A percentile compares a stretch with the other conserved stretches of the same genome.
phyloP scores from a whole-genome alignment of 2,113 vertebrate species.

The Chaetodon trifascialis region DNA sequence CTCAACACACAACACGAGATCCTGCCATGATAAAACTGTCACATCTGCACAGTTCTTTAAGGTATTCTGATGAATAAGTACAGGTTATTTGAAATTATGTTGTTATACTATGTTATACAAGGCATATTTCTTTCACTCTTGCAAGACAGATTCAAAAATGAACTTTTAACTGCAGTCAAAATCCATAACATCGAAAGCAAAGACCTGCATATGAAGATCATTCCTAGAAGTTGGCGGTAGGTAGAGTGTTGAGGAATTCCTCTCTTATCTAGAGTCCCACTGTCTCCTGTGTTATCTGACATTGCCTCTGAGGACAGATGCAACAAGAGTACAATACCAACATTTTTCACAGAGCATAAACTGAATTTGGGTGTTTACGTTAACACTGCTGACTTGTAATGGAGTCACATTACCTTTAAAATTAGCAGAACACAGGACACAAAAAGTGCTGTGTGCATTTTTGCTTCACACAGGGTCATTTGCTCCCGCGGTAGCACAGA shows the following conservation, averaged over 20 bases:
- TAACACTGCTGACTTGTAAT: neutral
- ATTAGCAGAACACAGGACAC: neutral
- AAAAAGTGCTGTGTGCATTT: neutral
- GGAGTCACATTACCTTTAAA: neutral
- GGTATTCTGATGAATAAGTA: neutral
- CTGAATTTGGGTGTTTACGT: constrained; percentile 38
- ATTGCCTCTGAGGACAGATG: constrained; percentile 16
- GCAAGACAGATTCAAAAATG: neutral
- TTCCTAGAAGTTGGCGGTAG: neutral
- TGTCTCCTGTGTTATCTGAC: constrained; percentile 44
- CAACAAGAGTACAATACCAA: constrained; percentile 31
- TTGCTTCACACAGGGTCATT: constrained; percentile 7
- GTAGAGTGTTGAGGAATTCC: constrained; percentile 41
- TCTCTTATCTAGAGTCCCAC: constrained; percentile 35
- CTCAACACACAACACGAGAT: neutral
- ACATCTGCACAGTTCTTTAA: neutral
- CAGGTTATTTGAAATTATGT: neutral
- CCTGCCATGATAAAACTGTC: neutral
- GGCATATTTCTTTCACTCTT: too few species aligned
- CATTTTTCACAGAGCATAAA: constrained; percentile 23
- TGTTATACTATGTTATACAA: neutral
- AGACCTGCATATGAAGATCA: neutral
- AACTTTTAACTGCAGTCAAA: neutral
- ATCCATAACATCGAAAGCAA: neutral
- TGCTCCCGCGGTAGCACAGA: constrained; percentile 8